Evolutionary conservation across 2,113 vertebrate genomes (phyloP).

Genomic region (Trochalopteron elliotii): DNA sequence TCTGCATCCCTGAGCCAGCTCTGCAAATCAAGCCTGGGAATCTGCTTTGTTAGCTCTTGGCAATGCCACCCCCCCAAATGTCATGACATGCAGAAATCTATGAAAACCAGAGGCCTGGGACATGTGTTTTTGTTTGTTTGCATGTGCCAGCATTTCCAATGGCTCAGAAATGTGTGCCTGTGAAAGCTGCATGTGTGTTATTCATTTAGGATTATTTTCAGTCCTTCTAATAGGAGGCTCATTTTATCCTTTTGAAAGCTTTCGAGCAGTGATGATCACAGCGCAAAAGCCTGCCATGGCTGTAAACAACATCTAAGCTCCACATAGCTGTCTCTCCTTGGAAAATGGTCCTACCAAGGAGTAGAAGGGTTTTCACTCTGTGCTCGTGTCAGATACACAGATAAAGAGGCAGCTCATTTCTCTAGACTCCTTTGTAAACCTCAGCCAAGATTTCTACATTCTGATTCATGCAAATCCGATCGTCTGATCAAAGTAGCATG

Average conservation of each 20-base stretch:
- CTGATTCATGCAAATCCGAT: conserved; percentile 50
- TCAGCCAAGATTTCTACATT: conserved; percentile 57
- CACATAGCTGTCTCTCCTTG: not conserved
- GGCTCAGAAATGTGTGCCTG: conserved; percentile 51
- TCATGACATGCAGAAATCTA: conserved; percentile 57
- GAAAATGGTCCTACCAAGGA: not conserved
- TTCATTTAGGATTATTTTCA: conserved; percentile 66
- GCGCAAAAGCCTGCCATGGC: not conserved
- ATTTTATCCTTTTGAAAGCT: conserved; percentile 52
- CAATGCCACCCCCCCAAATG: conserved; percentile 34
- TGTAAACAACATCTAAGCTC: conserved; percentile 42
- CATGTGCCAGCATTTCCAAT: conserved; percentile 59
- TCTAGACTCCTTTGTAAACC: conserved; percentile 37
- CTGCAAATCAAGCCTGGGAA: not conserved
- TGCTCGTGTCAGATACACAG: not conserved
- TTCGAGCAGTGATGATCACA: conserved; percentile 33
- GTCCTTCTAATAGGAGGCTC: conserved; percentile 34
- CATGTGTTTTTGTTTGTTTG: conserved; percentile 70
- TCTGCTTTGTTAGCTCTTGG: conserved; percentile 13
- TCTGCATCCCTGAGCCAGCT: not conserved
- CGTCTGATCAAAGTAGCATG: conserved; percentile 56
- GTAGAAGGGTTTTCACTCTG: not conserved
- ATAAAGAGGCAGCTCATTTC: conserved; percentile 32
- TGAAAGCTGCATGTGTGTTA: conserved; percentile 40
- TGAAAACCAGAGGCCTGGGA: conserved; percentile 60